Base-by-base conservation (phyloP, 1,140 invertebrate genomes). In the Bombus pascuorum region DNA sequence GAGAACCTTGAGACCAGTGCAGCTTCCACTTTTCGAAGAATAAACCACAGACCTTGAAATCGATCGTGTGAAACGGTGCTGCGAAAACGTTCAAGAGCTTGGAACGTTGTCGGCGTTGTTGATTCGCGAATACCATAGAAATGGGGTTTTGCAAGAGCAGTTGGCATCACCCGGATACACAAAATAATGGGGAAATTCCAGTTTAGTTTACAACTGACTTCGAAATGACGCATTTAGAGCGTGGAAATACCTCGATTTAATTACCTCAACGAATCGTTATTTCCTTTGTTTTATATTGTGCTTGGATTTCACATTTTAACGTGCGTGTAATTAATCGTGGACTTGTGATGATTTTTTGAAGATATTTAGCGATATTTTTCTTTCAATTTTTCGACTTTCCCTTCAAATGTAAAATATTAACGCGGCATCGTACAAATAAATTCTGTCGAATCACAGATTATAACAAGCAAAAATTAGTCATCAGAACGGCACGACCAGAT, bases 31-130 rank as follows among this genome's bases (percentile, higher is more conserved):
- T 34, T 9, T 77, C 25, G 75, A 74, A 74, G 57, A 77, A 42
- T 22, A 37, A 77, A 62, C 75, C 57, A 8, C 37, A 37, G 37
- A 62, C 75, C 57, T 77, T 59, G 57, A 77, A 77, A 77, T 77
- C 75, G 75, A 77, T 77, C 37, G 25, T 6, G 53, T 28, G 75
- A 77, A 62, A 77, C 37, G 15, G 42, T 10, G n/a, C 42, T 4
- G 15, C 13, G 28, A 47, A 32, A 25, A 72, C 42, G 22, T 77
- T 59, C 2, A 42, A 25, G 28, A 39, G 42, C 39, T 32, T 62
- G 47, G 5, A 22, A 53, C 47, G 47, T 53, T 53, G 6, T 53
- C 47, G 47, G 47, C 18, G 47, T 53, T 22, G 18, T 53, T 18
- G 47, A 53, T 53, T 53, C 18, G 47, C 18, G 47, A 53, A 22